These are phyloP conservation scores for Aurelia aurita complex sp. Pacific DNA, from an alignment of 30 jellyfish, hydroid and myxozoan species.

Conservation along the genomic window DNA sequence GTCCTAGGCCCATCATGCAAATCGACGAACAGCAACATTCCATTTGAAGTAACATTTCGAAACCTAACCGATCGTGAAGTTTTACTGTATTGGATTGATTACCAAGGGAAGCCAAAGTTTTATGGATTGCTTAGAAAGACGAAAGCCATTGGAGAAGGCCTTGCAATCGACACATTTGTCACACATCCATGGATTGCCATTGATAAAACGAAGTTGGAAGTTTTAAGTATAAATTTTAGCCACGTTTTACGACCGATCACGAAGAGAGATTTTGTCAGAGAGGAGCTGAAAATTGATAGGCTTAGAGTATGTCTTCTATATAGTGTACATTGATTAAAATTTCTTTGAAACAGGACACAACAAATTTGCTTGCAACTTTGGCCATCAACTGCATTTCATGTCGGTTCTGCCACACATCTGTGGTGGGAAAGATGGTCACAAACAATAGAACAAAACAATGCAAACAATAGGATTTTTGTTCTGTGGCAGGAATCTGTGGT, in stretches of 20 bases:
- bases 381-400: no score
- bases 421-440: no score
- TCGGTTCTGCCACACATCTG: no score
- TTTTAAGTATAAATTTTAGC: slow-evolving; percentile 38
- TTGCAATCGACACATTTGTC: slow-evolving; percentile 63
- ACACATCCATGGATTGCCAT: slow-evolving; percentile 97
- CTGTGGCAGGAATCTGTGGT: no score
- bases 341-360: no score
- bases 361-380: no score
- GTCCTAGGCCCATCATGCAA: slow-evolving; percentile 46
- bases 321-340: no score
- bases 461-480: no score
- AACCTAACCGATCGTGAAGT: slow-evolving; percentile 70
- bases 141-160: slow-evolving; percentile 58
- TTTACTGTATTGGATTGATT: slow-evolving; percentile 84
- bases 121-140: slow-evolving; percentile 62
- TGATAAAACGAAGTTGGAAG: slow-evolving; percentile 13
- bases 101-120: slow-evolving; percentile 59
- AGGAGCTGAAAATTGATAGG: slow-evolving; percentile 9
- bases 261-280: slow-evolving; percentile 15
- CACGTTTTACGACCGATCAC: slow-evolving; percentile 52
- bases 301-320: slow-evolving; percentile 22
- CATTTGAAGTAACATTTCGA: slow-evolving; percentile 58
- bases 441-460: no score
- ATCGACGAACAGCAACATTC: slow-evolving; percentile 47